These are phyloP conservation scores for Choloepus didactylus DNA, from an alignment of 2,797 vertebrate species.

Conservation along the genomic window DNA sequence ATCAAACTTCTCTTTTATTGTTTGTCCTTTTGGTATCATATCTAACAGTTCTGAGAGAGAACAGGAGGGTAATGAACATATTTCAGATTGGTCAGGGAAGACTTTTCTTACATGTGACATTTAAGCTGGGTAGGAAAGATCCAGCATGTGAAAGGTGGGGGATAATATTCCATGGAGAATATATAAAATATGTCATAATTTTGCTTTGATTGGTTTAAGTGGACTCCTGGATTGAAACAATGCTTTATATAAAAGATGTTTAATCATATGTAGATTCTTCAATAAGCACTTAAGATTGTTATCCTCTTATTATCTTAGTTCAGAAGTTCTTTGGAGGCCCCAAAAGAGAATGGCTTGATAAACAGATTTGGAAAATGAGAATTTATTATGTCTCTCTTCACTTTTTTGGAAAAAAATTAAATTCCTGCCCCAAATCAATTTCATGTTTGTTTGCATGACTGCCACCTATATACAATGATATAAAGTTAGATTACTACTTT, in stretches of 20 bases:
- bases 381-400: not conserved
- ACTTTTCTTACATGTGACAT: not conserved
- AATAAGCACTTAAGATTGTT: not conserved
- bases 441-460: slow-evolving; percentile 21
- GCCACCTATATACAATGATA: not conserved
- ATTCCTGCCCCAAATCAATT: not conserved
- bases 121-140: not conserved
- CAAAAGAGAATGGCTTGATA: not conserved
- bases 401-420: not conserved
- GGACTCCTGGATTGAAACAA: not conserved
- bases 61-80: not conserved
- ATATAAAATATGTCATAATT: not conserved
- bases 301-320: not conserved
- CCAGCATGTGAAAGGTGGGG: too few relatives aligned
- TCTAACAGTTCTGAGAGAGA: not conserved
- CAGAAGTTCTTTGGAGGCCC: not conserved
- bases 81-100: not conserved
- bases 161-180: not conserved
- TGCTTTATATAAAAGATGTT: not conserved
- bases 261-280: not conserved
- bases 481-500: slow-evolving; percentile 4
- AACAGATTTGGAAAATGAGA: not conserved
- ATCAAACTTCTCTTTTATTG: not conserved
- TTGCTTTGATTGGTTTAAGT: not conserved
- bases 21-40: not conserved